Evolutionary conservation across 2,888 invertebrate species (phyloP).

Genomic region (Pterobdella sp.): DNA sequence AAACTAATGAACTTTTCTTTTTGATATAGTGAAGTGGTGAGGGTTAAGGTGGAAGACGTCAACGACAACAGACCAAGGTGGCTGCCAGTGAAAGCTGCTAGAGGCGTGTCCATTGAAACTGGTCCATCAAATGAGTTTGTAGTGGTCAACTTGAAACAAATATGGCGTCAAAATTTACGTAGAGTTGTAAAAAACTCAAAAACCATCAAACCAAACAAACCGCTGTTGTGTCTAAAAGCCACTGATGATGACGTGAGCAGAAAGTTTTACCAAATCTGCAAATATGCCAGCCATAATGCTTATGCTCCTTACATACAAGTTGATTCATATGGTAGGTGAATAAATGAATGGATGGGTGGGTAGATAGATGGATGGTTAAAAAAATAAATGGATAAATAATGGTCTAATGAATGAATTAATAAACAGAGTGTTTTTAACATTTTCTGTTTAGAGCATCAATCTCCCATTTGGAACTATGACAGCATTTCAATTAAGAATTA

Average conservation of each 20-base stretch:
- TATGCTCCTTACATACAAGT: neutral
- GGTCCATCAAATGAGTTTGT: neutral
- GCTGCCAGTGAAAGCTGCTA: neutral
- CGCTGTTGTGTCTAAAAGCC: conserved; percentile 3
- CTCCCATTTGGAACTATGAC: no score
- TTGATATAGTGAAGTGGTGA: neutral
- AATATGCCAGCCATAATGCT: neutral
- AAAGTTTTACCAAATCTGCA: neutral
- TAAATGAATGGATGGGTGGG: no score
- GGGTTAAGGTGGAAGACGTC: neutral
- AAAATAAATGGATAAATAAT: no score
- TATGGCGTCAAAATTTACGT: neutral
- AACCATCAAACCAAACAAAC: neutral
- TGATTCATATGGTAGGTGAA: neutral
- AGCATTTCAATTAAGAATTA: no score
- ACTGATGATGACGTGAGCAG: neutral
- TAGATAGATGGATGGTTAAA: no score
- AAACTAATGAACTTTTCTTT: neutral
- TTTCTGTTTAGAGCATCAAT: no score
- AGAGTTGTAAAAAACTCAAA: neutral
- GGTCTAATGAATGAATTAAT: no score
- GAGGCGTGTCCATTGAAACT: neutral
- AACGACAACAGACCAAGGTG: conserved; percentile 1
- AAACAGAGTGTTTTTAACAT: no score
- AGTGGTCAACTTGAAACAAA: neutral